Evolutionary conservation across 2,797 vertebrate genomes (phyloP).

Genomic region (Poeciliopsis gracilis): DNA sequence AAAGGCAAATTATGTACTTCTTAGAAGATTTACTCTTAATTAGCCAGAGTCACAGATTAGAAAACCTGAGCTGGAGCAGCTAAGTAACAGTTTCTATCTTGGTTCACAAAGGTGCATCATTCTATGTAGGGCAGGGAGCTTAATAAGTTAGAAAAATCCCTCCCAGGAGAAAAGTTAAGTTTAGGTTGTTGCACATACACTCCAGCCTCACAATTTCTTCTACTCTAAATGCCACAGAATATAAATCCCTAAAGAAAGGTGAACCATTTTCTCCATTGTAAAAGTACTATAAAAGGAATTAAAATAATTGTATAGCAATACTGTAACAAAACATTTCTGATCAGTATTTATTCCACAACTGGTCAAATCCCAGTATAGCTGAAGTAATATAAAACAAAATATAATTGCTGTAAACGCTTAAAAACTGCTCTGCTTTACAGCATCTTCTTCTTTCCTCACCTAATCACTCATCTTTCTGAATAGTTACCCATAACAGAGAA

Average conservation of each 20-base stretch:
- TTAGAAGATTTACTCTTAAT: conserved; percentile 65
- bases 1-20: conserved; percentile 56
- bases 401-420: not conserved
- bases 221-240: conserved; percentile 51
- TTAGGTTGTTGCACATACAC: conserved; percentile 48
- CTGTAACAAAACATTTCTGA: not conserved
- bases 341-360: not conserved
- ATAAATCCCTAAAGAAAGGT: conserved; percentile 22
- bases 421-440: not conserved
- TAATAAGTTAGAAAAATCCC: conserved; percentile 59
- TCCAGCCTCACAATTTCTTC: conserved; percentile 28
- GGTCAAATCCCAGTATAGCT: not conserved
- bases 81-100: conserved; percentile 47
- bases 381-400: not conserved
- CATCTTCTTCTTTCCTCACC: not conserved
- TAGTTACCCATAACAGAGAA: not conserved
- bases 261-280: conserved; percentile 27
- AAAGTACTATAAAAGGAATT: not conserved
- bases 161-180: conserved; percentile 53
- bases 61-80: conserved; percentile 62
- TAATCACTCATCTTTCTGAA: not conserved
- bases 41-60: conserved; percentile 43
- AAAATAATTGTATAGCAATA: not conserved
- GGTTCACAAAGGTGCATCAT: conserved; percentile 53
- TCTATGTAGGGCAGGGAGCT: conserved; percentile 39